Evolutionary conservation across 2,113 vertebrate genomes (phyloP).

Genomic region (Xenopus laevis): DNA sequence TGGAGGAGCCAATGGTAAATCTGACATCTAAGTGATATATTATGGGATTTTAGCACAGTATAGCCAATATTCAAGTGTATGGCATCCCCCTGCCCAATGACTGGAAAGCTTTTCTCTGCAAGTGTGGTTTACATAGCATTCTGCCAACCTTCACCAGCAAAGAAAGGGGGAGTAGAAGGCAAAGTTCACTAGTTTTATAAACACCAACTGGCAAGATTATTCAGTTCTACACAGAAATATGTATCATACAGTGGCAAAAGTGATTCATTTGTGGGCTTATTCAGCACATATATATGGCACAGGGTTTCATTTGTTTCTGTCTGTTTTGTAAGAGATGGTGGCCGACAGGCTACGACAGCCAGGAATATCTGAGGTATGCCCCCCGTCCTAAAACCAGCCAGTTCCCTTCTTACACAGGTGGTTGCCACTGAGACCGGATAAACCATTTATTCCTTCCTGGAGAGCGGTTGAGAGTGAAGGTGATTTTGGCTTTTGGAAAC

Average conservation of each 20-base stretch:
- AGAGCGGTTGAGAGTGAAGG: constrained; percentile 67
- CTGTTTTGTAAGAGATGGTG: background rate
- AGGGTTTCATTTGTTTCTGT: constrained; percentile 13
- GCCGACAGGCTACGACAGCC: background rate
- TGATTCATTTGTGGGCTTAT: constrained; percentile 46
- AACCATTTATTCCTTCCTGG: constrained; percentile 61
- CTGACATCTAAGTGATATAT: no score
- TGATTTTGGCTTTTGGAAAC: constrained; percentile 63
- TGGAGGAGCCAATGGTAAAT: constrained; percentile 66
- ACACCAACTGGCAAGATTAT: constrained; percentile 49
- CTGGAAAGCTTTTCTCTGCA: background rate
- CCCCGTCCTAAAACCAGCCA: background rate
- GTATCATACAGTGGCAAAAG: constrained; percentile 36
- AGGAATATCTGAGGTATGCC: background rate
- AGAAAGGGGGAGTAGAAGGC: constrained; percentile 52
- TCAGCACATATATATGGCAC: constrained; percentile 53
- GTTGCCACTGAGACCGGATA: constrained; percentile 54
- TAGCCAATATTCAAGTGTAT: constrained; percentile 70
- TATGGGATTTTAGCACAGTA: constrained; percentile 57
- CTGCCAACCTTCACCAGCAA: background rate
- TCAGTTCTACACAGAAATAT: constrained; percentile 22
- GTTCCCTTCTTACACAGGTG: background rate
- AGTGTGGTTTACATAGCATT: background rate
- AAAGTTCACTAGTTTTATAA: constrained; percentile 53
- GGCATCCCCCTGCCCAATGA: constrained; percentile 56